Evolutionary conservation across 2,113 vertebrate genomes (phyloP), one percentile per base, ranked within the genome.

Genomic region (Amia ocellicauda): DNA sequence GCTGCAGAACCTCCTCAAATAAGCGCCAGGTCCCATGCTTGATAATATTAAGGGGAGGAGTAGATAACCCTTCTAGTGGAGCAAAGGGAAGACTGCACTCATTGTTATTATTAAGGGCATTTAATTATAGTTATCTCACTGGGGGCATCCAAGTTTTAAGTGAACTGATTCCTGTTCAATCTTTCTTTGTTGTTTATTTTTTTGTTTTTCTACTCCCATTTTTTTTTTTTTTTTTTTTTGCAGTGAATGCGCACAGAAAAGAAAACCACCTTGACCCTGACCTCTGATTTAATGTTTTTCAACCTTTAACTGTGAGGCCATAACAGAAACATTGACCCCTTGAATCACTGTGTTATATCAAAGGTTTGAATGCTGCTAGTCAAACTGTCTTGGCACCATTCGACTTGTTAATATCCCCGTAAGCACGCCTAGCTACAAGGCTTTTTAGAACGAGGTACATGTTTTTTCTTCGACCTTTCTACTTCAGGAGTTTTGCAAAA

Each of bases 1-100:
- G 97, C 88, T 99, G 74, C 95, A 97, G 87, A 93, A 78, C 73
- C 80, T 89, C 14, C 50, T 93, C 14, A 94, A 95, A 64, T 98
- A 88, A 86, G 20, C 0, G 27, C 19, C 62, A 19, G 0, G 5
- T 45, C 3, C 41, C 41, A 13, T n/a, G 43, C 63, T 11, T 28
- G 0, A 63, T 11, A 2, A 57, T 0, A 0, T 16, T 27, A 0
- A 0, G 19, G 41, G 26, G 29, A 58, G 47, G 49, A 36, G 61
- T 26, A 7, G 69, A 65, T 68, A 53, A 22, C 41, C 63, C 51
- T 42, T 50, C 41, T 72, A 0, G 0, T 1, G 45, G 72, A 42
- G 55, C 69, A 78, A 84, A 91, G 86, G 83, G 82, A 89, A 84
- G 64, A 71, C 22, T 66, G 72, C 80, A 81, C 70, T 78, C 66